Evolutionary conservation across 2,797 vertebrate species (phyloP), one percentile per base, ranked within the genome.

Genomic region (Eulemur mongoz): DNA sequence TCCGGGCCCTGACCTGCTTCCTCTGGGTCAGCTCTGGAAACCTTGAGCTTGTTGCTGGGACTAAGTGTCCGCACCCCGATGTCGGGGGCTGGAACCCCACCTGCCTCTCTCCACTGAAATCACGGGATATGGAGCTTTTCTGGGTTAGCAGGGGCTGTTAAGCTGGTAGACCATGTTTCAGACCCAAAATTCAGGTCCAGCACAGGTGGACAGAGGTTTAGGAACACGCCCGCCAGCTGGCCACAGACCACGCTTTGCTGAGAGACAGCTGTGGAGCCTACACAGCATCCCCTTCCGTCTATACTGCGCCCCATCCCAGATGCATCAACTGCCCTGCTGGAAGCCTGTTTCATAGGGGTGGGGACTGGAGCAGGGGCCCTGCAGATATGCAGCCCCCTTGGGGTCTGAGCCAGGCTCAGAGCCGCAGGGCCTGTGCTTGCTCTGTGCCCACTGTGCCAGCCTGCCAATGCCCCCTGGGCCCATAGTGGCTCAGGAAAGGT

Each of bases 41-140:
- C 4, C 8, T 12, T 69, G 61, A 25, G 5, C 72, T 87, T 54
- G 7, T 3, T 76, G 27, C 40, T 67, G 30, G 23, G 10, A 7
- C 4, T 0, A 17, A 25, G 1, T 1, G 0, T 20, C 3, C 4
- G 8, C 5, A n/a, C 4, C 2, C 0, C 4, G 2, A 1, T 2
- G 5, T 17, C 14, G 72, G 15, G n/a, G n/a, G 27, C 61, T 15
- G 7, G 20, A 48, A 52, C 27, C 67, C 40, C 4, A 5, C 7
- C 32, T 65, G 50, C 25, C 43, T 72, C 30, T 59, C 61, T 82
- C 75, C 45, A 8, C n/a, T 38, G 23, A 78, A n/a, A 35, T 43
- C 38, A 54, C 11, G 73, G 13, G 52, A 70, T 11, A 38, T 1
- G 0, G 1, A 40, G 25, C 35, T 57, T 1, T 11, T 69, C 57